Evolutionary conservation across 2,888 invertebrate species (phyloP), one percentile per base, ranked within the genome.

Genomic region (Orthosia gothica): DNA sequence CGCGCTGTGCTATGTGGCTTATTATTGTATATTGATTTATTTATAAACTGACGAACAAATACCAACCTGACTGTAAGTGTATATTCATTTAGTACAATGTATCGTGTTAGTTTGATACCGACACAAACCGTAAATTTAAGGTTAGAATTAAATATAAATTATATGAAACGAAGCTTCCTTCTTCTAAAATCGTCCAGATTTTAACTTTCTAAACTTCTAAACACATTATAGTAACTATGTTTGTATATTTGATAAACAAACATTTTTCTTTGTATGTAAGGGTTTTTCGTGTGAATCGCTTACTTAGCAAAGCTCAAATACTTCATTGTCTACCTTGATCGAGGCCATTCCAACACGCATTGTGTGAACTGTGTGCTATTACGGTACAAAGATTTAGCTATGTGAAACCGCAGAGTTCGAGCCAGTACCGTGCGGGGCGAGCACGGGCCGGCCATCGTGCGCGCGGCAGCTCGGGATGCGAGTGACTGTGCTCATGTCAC

Each of bases 141-240:
- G 66, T 75, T 82, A 86, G 74, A 55, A 59, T 70, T 76, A 73
- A 73, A 67, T 40, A 40, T 82, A 78, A 65, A 72, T 74, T 72
- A 52, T 82, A 86, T 84, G 78, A 77, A 79, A 82, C 79, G 70
- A 86, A 77, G 82, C 86, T 86, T 86, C 86, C 81, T 82, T 82
- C 80, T 82, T 74, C 67, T 85, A 74, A 58, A 61, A 74, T 83
- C 78, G 85, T 80, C 84, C 85, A 78, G 61, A 62, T 80, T 66
- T 63, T 55, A 70, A 71, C 67, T 52, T 74, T 54, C 66, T 59
- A 55, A 55, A 62, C 70, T 74, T 63, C 49, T 50, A 20, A 67
- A 57, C 59, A 70, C 40, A 45, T 18, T n/a, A 49, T 49, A 16
- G 12, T 26, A 23, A 15, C 16, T 23, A 32, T 67, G 4, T 49